These are phyloP conservation scores for Alcis repandata DNA, from an alignment of 2,888 invertebrate genomes.

Conservation along the genomic window DNA sequence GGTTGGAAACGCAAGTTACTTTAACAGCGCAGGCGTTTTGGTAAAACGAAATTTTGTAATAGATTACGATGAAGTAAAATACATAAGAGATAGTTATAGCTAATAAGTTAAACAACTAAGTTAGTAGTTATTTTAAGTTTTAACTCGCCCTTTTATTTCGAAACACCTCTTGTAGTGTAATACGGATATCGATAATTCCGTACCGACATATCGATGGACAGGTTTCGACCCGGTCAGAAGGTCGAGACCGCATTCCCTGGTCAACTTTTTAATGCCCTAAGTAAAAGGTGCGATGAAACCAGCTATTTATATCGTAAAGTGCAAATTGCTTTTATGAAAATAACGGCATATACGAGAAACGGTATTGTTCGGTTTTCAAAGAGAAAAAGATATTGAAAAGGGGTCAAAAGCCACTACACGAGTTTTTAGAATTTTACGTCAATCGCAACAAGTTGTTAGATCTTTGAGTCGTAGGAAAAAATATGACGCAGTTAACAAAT, in stretches of 20 bases:
- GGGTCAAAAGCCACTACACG: constrained; percentile 1
- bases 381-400: neutral
- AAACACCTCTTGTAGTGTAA: neutral
- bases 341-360: constrained; percentile 21
- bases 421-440: constrained; percentile 1
- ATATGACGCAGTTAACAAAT: neutral
- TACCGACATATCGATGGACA: constrained; percentile 28
- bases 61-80: neutral
- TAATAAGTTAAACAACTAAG: too few relatives aligned
- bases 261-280: constrained; percentile 22
- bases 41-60: neutral
- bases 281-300: constrained; percentile 29
- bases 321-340: constrained; percentile 30
- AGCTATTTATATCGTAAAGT: constrained; percentile 30
- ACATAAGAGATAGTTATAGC: too few relatives aligned
- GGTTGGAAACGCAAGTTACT: neutral
- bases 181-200: constrained; percentile 5
- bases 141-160: neutral
- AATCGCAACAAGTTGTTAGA: neutral
- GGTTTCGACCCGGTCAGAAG: constrained; percentile 47
- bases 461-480: neutral
- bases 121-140: too few relatives aligned
- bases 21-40: neutral
- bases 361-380: constrained; percentile 6
- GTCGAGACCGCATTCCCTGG: constrained; percentile 43